Evolutionary conservation across 2,888 invertebrate species (phyloP), one percentile per base, ranked within the genome.

Genomic region (Idaea aversata): DNA sequence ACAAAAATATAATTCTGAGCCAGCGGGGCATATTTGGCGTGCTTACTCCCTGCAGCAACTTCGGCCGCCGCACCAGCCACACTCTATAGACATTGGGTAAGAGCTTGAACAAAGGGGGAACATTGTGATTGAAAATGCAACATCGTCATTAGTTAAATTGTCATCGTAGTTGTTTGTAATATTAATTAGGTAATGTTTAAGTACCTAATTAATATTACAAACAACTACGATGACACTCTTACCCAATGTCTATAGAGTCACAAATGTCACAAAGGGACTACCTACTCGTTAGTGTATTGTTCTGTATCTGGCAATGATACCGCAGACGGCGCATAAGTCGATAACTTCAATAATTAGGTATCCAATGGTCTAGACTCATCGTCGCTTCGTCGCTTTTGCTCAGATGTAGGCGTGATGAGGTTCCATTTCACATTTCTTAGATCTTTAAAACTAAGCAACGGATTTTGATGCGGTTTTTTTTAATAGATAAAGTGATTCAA

Each of bases 241-340:
- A 69, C 66, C 65, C 68, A 67, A 62, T 67, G 65, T 68, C 65
- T 62, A 64, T 57, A 64, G 63, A 67, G 34, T 65, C 60, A 66
- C 63, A 59, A 61, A 64, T 68, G 63, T 60, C 38, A 67, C 70
- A 72, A 72, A 72, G 70, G 67, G 65, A 60, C 57, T 61, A 70
- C 65, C 47, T 10, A 47, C 47, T 69, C 64, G 68, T 70, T 67
- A 66, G 65, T 63, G 65, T 67, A 70, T 70, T 68, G 66, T 68
- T 66, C 64, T 62, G 59, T 34, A 4, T 61, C 35, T 25, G 61
- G 16, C 57, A 15, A 64, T 57, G 35, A 57, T 16, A 58, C 58
- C 58, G 15, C 58, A 15, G 58, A 58, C 5, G 4, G 47, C 2
- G 47, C 58, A 15, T n/a, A 16, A 58, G 58, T 4, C 47, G 47